These are phyloP conservation scores for Hydropotes inermis DNA, from an alignment of 2,113 vertebrate species.

Conservation along the genomic window DNA sequence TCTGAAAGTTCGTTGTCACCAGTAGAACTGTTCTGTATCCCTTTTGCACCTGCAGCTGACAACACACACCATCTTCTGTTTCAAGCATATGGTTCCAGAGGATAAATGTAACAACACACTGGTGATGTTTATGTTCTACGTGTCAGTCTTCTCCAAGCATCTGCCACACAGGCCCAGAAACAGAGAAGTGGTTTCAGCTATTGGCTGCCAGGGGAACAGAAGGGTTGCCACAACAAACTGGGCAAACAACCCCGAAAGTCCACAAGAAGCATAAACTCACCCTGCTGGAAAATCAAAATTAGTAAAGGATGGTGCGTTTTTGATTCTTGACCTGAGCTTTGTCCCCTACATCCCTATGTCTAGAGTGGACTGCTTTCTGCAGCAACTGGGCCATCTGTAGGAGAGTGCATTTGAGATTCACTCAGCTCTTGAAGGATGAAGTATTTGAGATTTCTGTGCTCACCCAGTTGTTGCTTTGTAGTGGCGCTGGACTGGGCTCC, in stretches of 20 bases:
- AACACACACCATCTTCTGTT: background rate
- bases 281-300: constrained; percentile 39
- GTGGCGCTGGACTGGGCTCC: background rate
- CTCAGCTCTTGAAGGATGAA: constrained; percentile 32
- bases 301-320: constrained; percentile 11
- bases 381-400: background rate
- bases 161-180: constrained; percentile 51
- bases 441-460: constrained; percentile 20
- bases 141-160: constrained; percentile 38
- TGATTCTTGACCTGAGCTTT: background rate
- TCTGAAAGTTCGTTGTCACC: background rate
- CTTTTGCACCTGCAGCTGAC: constrained; percentile 38
- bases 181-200: background rate
- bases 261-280: constrained; percentile 19
- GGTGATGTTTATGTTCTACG: constrained; percentile 21
- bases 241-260: constrained; percentile 37
- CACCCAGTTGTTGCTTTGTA: constrained; percentile 27
- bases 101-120: background rate
- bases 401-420: constrained; percentile 1
- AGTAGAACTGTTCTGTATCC: background rate
- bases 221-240: constrained; percentile 62
- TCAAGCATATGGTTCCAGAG: background rate
- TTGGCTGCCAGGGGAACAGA: constrained; percentile 32
- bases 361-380: background rate
- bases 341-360: background rate